phyloP scores from a whole-genome alignment of 2,888 invertebrate species.

The Lasius fuliginosus region DNA sequence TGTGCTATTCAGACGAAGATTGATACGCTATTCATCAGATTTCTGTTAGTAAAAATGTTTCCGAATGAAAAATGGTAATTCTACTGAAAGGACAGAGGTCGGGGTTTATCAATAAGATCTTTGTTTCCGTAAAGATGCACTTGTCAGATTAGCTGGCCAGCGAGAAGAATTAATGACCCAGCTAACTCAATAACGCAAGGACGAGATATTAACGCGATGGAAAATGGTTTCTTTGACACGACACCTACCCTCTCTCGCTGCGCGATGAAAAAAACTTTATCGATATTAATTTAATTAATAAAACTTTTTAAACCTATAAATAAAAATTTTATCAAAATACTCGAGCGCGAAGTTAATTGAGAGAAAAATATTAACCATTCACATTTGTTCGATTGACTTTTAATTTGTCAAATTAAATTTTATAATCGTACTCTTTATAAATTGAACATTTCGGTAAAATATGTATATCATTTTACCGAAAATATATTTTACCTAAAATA shows the following conservation, averaged over 20 bases:
- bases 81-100: neutral
- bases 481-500: no score
- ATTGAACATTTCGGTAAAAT: neutral
- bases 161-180: slow-evolving; percentile 41
- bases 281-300: slow-evolving; percentile 6
- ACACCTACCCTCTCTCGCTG: neutral
- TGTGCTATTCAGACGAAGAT: neutral
- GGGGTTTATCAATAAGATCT: slow-evolving; percentile 42
- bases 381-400: neutral
- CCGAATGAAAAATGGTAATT: slow-evolving; percentile 25
- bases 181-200: slow-evolving; percentile 40
- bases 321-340: no score
- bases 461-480: no score
- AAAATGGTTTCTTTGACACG: slow-evolving; percentile 29
- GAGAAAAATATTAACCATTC: neutral
- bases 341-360: neutral
- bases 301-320: neutral
- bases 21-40: slow-evolving; percentile 23
- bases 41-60: slow-evolving; percentile 20
- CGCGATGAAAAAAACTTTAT: slow-evolving; percentile 17
- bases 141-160: slow-evolving; percentile 29
- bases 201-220: slow-evolving; percentile 3
- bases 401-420: neutral
- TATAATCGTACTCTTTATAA: neutral
- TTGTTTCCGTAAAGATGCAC: slow-evolving; percentile 45